A percentile compares a stretch with the other conserved stretches of the same genome.
Conservation (phyloP, 2,797 vertebrate species). For the Steatocranus sp. region DNA sequence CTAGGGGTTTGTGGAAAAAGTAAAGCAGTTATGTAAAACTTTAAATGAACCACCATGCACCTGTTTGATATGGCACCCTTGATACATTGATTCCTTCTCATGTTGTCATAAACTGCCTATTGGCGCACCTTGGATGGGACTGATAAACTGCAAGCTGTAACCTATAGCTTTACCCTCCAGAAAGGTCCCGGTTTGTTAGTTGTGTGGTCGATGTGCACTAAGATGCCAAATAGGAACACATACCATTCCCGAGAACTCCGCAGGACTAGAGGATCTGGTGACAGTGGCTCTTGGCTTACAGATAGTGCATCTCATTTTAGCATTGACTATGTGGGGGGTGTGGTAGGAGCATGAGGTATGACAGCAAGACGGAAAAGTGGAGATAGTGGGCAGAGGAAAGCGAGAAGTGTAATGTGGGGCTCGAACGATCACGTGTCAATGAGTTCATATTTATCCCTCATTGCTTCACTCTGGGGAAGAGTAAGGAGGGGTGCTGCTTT, state of each 20-base stretch:
- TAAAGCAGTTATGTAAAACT: not conserved
- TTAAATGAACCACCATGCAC: not conserved
- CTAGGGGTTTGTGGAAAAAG: not conserved
- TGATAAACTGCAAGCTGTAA: conserved; percentile 14
- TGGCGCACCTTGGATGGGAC: not conserved
- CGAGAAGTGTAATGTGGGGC: conserved; percentile 5
- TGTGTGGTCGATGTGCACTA: conserved; percentile 51
- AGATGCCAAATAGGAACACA: conserved; percentile 65
- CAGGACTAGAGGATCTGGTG: conserved; percentile 64
- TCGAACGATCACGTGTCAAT: conserved; percentile 31
- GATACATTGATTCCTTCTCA: not conserved
- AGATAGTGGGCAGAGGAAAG: not conserved
- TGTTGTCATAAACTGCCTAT: not conserved
- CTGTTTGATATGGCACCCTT: not conserved
- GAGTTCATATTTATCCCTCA: conserved; percentile 37
- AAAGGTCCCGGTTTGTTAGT: conserved; percentile 37
- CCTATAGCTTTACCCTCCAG: conserved; percentile 33
- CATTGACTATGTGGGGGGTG: conserved; percentile 17
- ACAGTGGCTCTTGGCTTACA: conserved; percentile 69
- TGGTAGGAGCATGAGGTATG: conserved; percentile 24
- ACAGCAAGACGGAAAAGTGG: conserved; percentile 1
- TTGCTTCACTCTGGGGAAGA: not conserved
- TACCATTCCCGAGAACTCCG: conserved; percentile 64
- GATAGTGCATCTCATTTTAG: too few species aligned
- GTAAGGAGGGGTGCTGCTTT: not conserved